These are phyloP conservation scores for Meandrusa payeni DNA, from an alignment of 2,888 invertebrate species.

Conservation along the genomic window DNA sequence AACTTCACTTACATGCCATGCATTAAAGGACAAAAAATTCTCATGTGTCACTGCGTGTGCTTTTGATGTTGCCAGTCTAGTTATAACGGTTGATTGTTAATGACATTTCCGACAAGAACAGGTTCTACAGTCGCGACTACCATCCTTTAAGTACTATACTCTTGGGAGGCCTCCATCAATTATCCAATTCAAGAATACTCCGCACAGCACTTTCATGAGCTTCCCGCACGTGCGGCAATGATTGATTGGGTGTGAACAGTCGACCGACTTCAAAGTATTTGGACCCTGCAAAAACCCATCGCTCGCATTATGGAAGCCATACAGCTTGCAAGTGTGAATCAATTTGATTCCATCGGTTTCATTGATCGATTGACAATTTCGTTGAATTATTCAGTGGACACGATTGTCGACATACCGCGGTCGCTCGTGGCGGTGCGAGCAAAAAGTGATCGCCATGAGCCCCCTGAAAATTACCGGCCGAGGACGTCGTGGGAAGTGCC, in stretches of 20 bases:
- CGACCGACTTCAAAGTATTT: constrained; percentile 72
- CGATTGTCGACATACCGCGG: constrained; percentile 68
- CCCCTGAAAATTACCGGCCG: constrained; percentile 55
- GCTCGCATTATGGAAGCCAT: constrained; percentile 63
- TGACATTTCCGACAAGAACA: constrained; percentile 48
- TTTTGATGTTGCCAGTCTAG: constrained; percentile 15
- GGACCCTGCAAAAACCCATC: constrained; percentile 64
- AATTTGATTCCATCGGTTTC: constrained; percentile 75
- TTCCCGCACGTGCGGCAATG: constrained; percentile 56
- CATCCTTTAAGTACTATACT: constrained; percentile 33
- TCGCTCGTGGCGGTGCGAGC: constrained; percentile 57
- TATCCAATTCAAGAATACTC: constrained; percentile 51
- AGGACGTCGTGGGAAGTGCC: constrained; percentile 66
- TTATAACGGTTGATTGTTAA: constrained; percentile 19
- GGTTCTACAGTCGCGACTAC: constrained; percentile 44
- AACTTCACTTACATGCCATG: no score
- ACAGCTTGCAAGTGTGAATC: constrained; percentile 76
- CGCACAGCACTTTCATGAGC: constrained; percentile 54
- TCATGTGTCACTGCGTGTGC: constrained; percentile 16
- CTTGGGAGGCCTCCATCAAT: constrained; percentile 48
- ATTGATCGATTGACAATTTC: constrained; percentile 77
- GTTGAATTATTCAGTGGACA: constrained; percentile 76
- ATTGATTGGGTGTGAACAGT: constrained; percentile 65
- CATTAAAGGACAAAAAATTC: constrained; percentile 28
- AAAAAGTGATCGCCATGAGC: constrained; percentile 56